phyloP scores from a whole-genome alignment of 2,888 invertebrate genomes.

The Panopea generosa region DNA sequence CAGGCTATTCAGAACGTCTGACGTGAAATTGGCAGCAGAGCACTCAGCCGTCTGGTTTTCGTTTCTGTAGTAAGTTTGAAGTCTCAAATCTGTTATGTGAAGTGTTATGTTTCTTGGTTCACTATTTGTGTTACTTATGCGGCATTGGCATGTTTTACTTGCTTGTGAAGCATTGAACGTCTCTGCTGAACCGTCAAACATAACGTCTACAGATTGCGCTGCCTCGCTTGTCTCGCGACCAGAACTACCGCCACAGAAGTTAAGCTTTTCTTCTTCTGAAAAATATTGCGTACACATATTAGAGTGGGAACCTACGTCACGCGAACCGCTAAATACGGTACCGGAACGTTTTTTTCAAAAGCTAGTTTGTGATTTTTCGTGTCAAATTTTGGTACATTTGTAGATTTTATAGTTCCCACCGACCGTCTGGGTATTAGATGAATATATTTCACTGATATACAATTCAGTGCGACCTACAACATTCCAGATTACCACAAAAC shows the following conservation, averaged over 20 bases:
- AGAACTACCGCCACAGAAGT: constrained; percentile 1
- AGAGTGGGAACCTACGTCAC: no score
- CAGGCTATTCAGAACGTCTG: not conserved
- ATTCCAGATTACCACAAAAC: no score
- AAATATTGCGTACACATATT: no score
- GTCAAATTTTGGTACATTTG: no score
- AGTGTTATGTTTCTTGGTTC: not conserved
- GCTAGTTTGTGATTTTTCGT: no score
- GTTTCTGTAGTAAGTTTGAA: constrained; percentile 4
- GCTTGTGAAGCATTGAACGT: not conserved
- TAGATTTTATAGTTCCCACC: no score
- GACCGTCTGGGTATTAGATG: no score
- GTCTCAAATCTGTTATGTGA: not conserved
- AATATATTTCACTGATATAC: no score
- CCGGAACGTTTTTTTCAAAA: no score
- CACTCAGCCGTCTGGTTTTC: not conserved
- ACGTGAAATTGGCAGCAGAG: constrained; percentile 1
- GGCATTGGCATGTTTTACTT: not conserved
- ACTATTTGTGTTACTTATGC: not conserved
- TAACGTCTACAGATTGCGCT: not conserved
- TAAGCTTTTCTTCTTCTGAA: not conserved
- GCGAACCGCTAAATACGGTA: no score
- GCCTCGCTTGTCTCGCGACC: not conserved
- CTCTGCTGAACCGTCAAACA: constrained; percentile 11
- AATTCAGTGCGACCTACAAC: no score